A percentile compares a stretch with the other conserved stretches of the same genome.
phyloP scores from a whole-genome alignment of 1,140 invertebrate genomes.

The Hypothenemus hampei region DNA sequence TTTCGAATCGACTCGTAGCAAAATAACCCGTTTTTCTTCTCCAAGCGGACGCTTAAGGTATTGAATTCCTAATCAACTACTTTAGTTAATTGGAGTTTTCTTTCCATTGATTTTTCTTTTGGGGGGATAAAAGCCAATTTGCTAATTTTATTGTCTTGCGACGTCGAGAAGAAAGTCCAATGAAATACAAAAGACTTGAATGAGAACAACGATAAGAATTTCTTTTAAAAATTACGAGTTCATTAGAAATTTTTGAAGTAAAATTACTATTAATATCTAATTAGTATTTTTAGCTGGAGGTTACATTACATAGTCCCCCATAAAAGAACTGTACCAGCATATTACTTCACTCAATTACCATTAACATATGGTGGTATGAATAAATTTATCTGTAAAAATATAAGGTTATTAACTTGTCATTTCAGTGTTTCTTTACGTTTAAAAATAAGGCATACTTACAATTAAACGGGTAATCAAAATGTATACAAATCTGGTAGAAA shows the following conservation, averaged over 20 bases:
- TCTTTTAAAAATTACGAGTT: neutral
- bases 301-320: too few relatives aligned
- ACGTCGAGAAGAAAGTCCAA: conserved; percentile 5
- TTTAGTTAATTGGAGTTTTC: conserved; percentile 34
- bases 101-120: conserved; percentile 29
- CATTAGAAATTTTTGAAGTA: neutral
- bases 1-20: too few relatives aligned
- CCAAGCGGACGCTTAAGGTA: conserved; percentile 32
- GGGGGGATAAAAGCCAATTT: conserved; percentile 25
- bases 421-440: neutral
- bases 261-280: too few relatives aligned
- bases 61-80: conserved; percentile 39
- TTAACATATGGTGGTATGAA: too few relatives aligned
- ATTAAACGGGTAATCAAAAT: conserved; percentile 17
- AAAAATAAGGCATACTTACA: conserved; percentile 3
- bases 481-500: conserved; percentile 20
- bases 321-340: conserved; percentile 24
- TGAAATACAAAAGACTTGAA: too few relatives aligned
- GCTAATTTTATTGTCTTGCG: conserved; percentile 25
- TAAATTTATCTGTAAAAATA: too few relatives aligned
- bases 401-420: neutral
- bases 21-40: conserved; percentile 17
- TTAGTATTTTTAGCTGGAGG: too few relatives aligned
- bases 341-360: too few relatives aligned
- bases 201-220: too few relatives aligned